Evolutionary conservation across 1,140 invertebrate genomes (phyloP), one percentile per base, ranked within the genome.

Genomic region (Eufriesea mexicana): DNA sequence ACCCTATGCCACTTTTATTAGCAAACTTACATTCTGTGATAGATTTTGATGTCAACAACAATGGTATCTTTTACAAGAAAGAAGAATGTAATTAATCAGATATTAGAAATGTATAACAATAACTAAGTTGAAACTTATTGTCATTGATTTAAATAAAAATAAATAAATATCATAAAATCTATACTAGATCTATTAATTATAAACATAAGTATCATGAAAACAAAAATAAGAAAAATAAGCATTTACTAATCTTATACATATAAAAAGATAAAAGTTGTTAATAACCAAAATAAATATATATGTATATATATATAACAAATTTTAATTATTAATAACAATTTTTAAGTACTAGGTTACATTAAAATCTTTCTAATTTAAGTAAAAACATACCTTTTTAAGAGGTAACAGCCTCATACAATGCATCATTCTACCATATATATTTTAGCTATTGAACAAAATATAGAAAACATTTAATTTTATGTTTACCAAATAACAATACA

Each of bases 321-420:
- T n/a, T n/a, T n/a, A n/a, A n/a, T n/a, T n/a, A 25, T 68, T 47
- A 45, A 7, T 2, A 23, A 16, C 23, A n/a, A 23, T 20, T n/a
- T 8, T 57, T 51, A 35, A 47, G 9, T 47, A 20, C 18, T 74
- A 75, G 71, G 51, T 57, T 66, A 75, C n/a, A n/a, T 66, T 49
- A 28, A 23, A 47, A n/a, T 45, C 16, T 23, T 28, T 54, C 20
- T 45, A 66, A 45, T 28, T 16, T 55, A 47, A 14, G 20, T 57
- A 35, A 14, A 28, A 42, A 74, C 61, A 25, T 54, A 81, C 78
- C 78, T 64, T 73, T 55, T 25, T 54, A 14, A n/a, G 12, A 23
- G 18, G 28, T 49, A 81, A 74, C 79, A 55, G 74, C 16, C 49
- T 66, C 42, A 25, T 18, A 61, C 35, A 75, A n/a, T 81, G 61